Evolutionary conservation across 2,797 vertebrate species (phyloP), one percentile per base, ranked within the genome.

Genomic region (Orestias chungarensis): DNA sequence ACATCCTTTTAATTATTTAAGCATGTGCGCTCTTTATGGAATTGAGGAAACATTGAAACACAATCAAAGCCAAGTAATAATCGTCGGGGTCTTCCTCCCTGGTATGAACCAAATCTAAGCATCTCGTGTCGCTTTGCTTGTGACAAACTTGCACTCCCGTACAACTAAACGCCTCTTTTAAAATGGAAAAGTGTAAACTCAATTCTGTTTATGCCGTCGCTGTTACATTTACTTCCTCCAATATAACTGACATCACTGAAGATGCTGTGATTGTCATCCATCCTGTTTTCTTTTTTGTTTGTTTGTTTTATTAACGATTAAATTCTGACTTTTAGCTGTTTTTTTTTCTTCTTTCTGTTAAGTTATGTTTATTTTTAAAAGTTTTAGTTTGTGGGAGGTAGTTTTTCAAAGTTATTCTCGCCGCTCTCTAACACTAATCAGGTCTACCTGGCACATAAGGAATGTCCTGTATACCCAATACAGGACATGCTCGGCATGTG

Each of bases 381-480:
- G 12, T 49, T 69, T 69, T 84, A 68, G 70, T n/a, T 38, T 74
- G 50, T 87, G 43, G 65, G 73, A 46, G 46, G 75, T 29, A 64
- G 79, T 78, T 78, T 54, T 81, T 75, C n/a, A 52, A 68, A 84
- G 57, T 73, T 72, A 82, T 86, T 79, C 64, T 55, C 57, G 50
- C 81, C 38, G 47, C 71, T 40, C 47, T 79, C 44, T 55, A 78
- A 87, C 73, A 77, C 75, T 87, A 88, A 89, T 88, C 78, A 78
- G 85, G 82, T 85, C 86, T 84, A 71, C 86, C 82, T 11, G 80
- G 82, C 84, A 89, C 88, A 88, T 85, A 78, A 84, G 76, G 68
- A 73, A 81, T 68, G 64, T 54, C 75, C 77, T 82, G 75, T 86
- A 75, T 76, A 74, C 70, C 79, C 73, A 74, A 79, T 76, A 50